Evolutionary conservation across 2,113 vertebrate genomes (phyloP).

Genomic region (Pelodiscus sinensis): DNA sequence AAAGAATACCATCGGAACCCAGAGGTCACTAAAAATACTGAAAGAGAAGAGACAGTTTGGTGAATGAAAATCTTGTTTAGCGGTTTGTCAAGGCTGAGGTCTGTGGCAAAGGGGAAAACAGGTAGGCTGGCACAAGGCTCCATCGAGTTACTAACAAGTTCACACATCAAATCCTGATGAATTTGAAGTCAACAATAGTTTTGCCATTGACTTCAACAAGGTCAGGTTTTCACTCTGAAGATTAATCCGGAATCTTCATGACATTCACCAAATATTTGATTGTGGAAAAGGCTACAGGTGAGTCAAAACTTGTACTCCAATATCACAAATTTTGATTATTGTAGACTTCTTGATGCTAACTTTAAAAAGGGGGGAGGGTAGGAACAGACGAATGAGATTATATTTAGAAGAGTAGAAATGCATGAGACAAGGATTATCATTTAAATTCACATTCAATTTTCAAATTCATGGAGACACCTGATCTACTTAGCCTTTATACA

Average conservation of each 20-base stretch:
- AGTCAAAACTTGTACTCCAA: not conserved
- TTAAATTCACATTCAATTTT: not conserved
- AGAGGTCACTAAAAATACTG: not conserved
- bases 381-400: not conserved
- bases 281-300: not conserved
- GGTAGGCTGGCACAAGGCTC: not conserved
- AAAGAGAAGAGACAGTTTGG: not conserved
- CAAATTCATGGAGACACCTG: not conserved
- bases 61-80: not conserved
- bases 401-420: not conserved
- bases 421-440: not conserved
- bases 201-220: not conserved
- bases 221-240: not conserved
- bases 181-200: not conserved
- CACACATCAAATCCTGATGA: not conserved
- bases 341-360: not conserved
- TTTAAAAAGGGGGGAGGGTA: not conserved
- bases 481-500: not conserved
- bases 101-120: not conserved
- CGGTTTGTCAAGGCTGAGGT: not conserved
- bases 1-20: not conserved
- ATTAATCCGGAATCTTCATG: not conserved
- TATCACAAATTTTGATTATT: not conserved
- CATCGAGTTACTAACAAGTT: not conserved
- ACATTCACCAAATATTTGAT: not conserved